phyloP scores from a whole-genome alignment of 2,797 vertebrate genomes.

The Nannoperca australis region DNA sequence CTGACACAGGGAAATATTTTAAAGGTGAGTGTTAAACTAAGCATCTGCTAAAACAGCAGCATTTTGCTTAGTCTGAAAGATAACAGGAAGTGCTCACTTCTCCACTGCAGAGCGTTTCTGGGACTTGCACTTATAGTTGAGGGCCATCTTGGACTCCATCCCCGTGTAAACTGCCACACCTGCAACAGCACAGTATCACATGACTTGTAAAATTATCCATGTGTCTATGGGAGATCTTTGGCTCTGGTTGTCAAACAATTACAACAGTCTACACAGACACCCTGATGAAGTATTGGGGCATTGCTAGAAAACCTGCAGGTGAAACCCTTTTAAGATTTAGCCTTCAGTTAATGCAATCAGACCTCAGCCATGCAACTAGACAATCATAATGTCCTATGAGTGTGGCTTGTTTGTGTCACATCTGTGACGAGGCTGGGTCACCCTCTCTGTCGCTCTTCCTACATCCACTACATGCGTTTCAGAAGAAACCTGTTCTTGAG shows the following conservation, averaged over 20 bases:
- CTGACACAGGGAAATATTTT: constrained; percentile 70
- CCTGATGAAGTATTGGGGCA: background rate
- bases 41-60: background rate
- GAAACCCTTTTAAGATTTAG: background rate
- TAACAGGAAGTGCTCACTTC: constrained; percentile 86
- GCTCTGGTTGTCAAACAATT: background rate
- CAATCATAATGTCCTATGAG: background rate
- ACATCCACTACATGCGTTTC: background rate
- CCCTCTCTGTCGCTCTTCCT: background rate
- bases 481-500: background rate
- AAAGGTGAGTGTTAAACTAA: background rate
- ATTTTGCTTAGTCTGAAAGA: background rate
- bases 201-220: background rate
- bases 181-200: constrained; percentile 67
- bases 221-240: background rate
- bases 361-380: background rate
- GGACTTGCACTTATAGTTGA: constrained; percentile 99
- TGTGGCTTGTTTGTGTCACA: constrained; percentile 7
- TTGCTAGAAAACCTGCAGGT: background rate
- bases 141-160: constrained; percentile 99
- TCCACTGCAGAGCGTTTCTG: constrained; percentile 99
- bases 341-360: background rate
- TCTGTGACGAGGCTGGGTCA: background rate
- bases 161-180: constrained; percentile 98
- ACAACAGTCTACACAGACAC: background rate